These are phyloP conservation scores for Phaedon cochleariae DNA, from an alignment of 2,888 invertebrate species.

Conservation along the genomic window DNA sequence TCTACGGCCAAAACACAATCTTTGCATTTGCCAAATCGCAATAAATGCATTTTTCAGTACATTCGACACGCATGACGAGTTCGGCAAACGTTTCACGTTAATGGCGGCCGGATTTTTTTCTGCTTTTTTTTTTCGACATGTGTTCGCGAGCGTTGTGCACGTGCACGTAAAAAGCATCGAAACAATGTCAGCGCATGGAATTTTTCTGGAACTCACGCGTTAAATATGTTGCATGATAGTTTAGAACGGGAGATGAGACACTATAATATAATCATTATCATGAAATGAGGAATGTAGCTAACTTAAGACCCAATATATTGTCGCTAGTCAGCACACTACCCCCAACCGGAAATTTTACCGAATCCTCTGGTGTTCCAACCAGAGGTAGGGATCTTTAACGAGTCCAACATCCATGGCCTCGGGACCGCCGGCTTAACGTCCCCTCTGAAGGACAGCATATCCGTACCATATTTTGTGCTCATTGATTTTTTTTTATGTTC, in stretches of 20 bases:
- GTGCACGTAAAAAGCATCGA: slow-evolving; percentile 20
- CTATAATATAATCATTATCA: neutral
- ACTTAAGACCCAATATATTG: too few relatives aligned
- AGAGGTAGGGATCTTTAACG: too few relatives aligned
- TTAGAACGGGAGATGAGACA: neutral
- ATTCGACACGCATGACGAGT: neutral
- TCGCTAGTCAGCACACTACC: too few relatives aligned
- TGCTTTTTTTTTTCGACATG: slow-evolving; percentile 22
- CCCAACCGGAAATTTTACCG: too few relatives aligned
- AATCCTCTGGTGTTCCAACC: too few relatives aligned
- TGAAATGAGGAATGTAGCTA: too few relatives aligned
- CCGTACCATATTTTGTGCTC: too few relatives aligned
- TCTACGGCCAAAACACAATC: neutral
- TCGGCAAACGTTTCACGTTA: neutral
- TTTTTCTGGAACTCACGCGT: slow-evolving; percentile 45
- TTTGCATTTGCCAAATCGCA: neutral
- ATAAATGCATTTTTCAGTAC: neutral
- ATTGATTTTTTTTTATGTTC: too few relatives aligned
- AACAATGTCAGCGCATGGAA: slow-evolving; percentile 27
- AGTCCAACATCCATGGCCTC: too few relatives aligned
- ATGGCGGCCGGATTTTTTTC: neutral
- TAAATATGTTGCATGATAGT: slow-evolving; percentile 41
- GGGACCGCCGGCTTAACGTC: too few relatives aligned
- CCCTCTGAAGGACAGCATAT: too few relatives aligned
- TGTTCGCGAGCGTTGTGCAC: slow-evolving; percentile 30